Evolutionary conservation across 2,113 vertebrate genomes (phyloP), one percentile per base, ranked within the genome.

Genomic region (Silurus meridionalis): DNA sequence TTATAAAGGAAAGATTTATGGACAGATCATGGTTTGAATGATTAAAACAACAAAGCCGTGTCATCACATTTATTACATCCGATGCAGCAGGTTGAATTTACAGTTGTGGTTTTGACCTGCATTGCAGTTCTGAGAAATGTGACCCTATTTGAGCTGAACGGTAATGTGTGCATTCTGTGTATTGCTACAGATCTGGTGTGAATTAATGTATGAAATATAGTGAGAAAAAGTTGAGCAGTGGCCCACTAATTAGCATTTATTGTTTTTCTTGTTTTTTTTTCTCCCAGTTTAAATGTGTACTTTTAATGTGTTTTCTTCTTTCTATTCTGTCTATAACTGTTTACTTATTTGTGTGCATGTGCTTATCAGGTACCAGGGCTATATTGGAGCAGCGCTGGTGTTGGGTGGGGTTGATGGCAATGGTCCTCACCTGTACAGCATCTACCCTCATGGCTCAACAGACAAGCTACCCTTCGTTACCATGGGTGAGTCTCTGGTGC

Each of bases 401-500:
- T 93, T 99, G 25, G 98, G 98, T 14, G 98, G 98, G 21, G 95
- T 99, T 9, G 98, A 99, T 86, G 94, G 96, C 87, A 96, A 96
- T 0, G 98, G 98, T 0, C 96, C 97, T 61, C 98, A 99, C 86
- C 96, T 99, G 8, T 99, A 99, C 95, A 97, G 98, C 94, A 99
- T 99, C 90, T 97, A 99, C 91, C 98, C 98, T 53, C 98, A 99
- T 0, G 98, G 98, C 66, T 99, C 98, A 5, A 99, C 98, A 3
- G 98, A 99, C 95, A 99, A 98, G 88, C 92, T 99, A 89, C 98
- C 98, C 50, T 99, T 98, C 0, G 98, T 99, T 90, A 99, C 98
- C 63, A 99, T 99, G 98, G 98, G 98, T 99, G 87, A 95, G 97
- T 90, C 13, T 82, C 17, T 52, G n/a, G 21, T 46, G 0, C 77